Conservation (phyloP, 2,797 vertebrate genomes). For the Esox masquinongy region DNA sequence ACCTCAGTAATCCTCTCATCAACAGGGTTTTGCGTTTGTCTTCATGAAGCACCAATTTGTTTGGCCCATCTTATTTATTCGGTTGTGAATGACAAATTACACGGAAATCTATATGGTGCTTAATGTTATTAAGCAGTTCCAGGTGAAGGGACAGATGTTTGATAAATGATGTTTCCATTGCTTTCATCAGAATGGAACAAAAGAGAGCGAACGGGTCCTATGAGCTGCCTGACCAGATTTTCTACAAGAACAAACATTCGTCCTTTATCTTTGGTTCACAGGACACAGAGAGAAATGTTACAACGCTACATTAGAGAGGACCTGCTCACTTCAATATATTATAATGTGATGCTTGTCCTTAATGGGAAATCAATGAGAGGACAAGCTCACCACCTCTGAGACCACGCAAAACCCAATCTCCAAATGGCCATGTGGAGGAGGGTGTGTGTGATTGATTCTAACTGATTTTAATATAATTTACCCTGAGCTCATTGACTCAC, state of each 20-base stretch:
- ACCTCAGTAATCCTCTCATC: not conserved
- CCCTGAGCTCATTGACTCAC: constrained; percentile 75
- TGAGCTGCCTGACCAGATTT: constrained; percentile 10
- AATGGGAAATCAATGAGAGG: constrained; percentile 80
- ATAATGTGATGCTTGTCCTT: constrained; percentile 75
- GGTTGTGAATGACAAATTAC: not conserved
- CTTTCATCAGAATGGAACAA: constrained; percentile 37
- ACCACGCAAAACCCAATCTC: constrained; percentile 76
- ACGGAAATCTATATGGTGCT: not conserved
- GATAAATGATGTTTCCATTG: constrained; percentile 21
- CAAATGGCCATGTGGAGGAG: constrained; percentile 76
- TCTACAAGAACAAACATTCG: constrained; percentile 21
- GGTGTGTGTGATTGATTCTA: constrained; percentile 75
- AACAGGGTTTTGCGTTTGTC: not conserved
- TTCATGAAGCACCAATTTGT: not conserved
- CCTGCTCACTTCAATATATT: constrained; percentile 74
- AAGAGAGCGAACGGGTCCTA: constrained; percentile 23
- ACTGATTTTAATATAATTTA: constrained; percentile 77
- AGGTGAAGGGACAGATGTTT: constrained; percentile 13
- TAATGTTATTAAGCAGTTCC: not conserved
- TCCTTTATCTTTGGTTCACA: constrained; percentile 46
- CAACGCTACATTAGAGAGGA: constrained; percentile 62
- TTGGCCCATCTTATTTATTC: not conserved
- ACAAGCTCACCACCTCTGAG: constrained; percentile 70
- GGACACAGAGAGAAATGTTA: constrained; percentile 66